Evolutionary conservation across 2,888 invertebrate genomes (phyloP), one percentile per base, ranked within the genome.

Genomic region (Drosophila kambysellisi): DNA sequence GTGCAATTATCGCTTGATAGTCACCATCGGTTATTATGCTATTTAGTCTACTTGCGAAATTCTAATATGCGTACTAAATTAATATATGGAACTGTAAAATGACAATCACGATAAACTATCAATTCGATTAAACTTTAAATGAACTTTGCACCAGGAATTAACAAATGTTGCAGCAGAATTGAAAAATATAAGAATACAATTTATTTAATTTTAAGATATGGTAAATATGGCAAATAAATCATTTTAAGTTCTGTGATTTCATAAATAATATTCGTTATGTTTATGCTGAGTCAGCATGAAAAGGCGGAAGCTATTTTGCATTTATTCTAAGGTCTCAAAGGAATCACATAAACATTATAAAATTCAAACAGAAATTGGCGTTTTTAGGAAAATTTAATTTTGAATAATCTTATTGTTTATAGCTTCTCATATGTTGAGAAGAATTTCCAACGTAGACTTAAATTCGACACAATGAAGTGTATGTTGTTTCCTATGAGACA

Each of bases 11-110:
- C 39, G 30, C 67, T 25, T 25, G 66, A 67, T 46, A 66, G 52
- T 30, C 60, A 32, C 15, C 20, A 39, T 60, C 43, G 32, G 41
- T 75, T 52, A 46, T 58, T 17, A 33, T 46, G 46, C 12, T 48
- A 35, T 72, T 65, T 64, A 56, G 37, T 72, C 37, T 43, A 32
- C 71, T 75, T 71, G 71, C 52, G 76, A 60, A 78, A 79, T 78
- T 46, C 25, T 4, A 15, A 17, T 29, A 17, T n/a, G 30, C 41
- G 20, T 33, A 62, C 33, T 41, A 43, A 35, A 48, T 46, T 67
- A 50, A 32, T 20, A 17, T 35, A 30, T 54, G 15, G 1, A 39
- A 29, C 58, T 67, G 64, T 65, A 64, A 78, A 56, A 50, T 43
- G 25, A 17, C 53, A 35, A 59, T 62, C 52, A 50, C 61, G 54